phyloP scores from a whole-genome alignment of 2,888 invertebrate genomes.

The Trypoxylon attenuatum region DNA sequence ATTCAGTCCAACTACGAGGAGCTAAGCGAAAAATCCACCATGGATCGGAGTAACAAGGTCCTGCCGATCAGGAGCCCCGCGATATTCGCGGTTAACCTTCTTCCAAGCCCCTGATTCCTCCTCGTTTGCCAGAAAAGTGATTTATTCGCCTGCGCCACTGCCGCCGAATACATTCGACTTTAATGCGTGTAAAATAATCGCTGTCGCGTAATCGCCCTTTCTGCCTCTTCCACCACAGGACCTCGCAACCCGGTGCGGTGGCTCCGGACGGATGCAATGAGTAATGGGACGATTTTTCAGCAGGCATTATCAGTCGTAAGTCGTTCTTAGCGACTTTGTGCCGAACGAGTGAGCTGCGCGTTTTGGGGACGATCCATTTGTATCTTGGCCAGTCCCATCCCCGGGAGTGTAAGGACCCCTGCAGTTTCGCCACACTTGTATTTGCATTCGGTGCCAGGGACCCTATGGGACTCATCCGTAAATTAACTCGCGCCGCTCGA shows the following conservation, averaged over 20 bases:
- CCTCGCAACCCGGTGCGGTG: not conserved
- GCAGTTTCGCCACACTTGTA: slow-evolving; percentile 59
- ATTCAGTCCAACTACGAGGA: slow-evolving; percentile 44
- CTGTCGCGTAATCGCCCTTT: slow-evolving; percentile 28
- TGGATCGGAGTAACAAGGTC: slow-evolving; percentile 19
- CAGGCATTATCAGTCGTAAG: slow-evolving; percentile 48
- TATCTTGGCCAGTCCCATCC: slow-evolving; percentile 54
- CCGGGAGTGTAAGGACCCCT: slow-evolving; percentile 56
- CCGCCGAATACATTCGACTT: slow-evolving; percentile 23
- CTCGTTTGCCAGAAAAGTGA: too few relatives aligned
- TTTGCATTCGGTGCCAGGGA: slow-evolving; percentile 49
- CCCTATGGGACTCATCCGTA: slow-evolving; percentile 45
- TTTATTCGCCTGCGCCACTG: not conserved
- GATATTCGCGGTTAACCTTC: too few relatives aligned
- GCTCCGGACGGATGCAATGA: slow-evolving; percentile 27
- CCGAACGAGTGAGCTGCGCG: slow-evolving; percentile 28
- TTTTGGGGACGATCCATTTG: slow-evolving; percentile 54
- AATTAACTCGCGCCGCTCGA: slow-evolving; percentile 51
- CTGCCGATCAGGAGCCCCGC: slow-evolving; percentile 1
- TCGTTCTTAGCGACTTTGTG: slow-evolving; percentile 34
- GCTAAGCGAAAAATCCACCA: slow-evolving; percentile 36
- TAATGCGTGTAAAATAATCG: slow-evolving; percentile 35
- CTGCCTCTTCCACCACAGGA: slow-evolving; percentile 27
- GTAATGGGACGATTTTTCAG: slow-evolving; percentile 53
- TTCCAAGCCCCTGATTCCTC: too few relatives aligned